These are phyloP conservation scores for Glyphotaelius pellucidus DNA, from an alignment of 2,888 invertebrate genomes.

Conservation along the genomic window DNA sequence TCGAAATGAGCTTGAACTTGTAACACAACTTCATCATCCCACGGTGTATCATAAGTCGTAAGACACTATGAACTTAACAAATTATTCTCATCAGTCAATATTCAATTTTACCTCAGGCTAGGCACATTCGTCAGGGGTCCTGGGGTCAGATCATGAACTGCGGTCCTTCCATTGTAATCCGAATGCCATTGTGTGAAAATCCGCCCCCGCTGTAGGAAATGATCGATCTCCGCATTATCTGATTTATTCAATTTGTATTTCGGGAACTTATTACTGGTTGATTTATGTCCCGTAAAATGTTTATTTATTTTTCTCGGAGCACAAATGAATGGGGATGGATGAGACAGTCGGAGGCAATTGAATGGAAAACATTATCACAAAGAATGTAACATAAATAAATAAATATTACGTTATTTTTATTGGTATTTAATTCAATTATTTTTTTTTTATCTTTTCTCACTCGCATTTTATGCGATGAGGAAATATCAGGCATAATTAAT, in stretches of 20 bases:
- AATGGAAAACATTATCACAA: conserved; percentile 6
- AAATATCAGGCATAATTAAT: not conserved
- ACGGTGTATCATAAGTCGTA: not conserved
- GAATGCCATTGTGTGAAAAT: conserved; percentile 22
- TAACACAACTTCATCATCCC: not conserved
- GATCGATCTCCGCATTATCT: conserved; percentile 31
- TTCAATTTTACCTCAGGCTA: not conserved
- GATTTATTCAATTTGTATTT: conserved; percentile 41
- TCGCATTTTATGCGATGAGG: not conserved
- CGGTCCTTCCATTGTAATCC: conserved; percentile 25
- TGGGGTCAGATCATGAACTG: conserved; percentile 19
- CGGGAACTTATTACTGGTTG: conserved; percentile 30
- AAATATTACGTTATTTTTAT: not conserved
- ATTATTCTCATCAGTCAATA: conserved; percentile 24
- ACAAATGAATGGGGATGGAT: conserved; percentile 12
- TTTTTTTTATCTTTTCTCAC: not conserved
- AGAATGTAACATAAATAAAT: not conserved
- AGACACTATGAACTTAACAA: conserved; percentile 11
- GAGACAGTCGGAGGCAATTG: not conserved
- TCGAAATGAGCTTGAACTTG: not conserved
- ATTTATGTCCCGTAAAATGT: conserved; percentile 25
- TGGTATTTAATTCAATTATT: not conserved
- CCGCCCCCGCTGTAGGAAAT: conserved; percentile 24
- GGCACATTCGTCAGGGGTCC: conserved; percentile 19
- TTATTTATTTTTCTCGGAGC: conserved; percentile 26